Conservation (phyloP, 2,888 invertebrate genomes). For the Linhomoeus sp. region DNA sequence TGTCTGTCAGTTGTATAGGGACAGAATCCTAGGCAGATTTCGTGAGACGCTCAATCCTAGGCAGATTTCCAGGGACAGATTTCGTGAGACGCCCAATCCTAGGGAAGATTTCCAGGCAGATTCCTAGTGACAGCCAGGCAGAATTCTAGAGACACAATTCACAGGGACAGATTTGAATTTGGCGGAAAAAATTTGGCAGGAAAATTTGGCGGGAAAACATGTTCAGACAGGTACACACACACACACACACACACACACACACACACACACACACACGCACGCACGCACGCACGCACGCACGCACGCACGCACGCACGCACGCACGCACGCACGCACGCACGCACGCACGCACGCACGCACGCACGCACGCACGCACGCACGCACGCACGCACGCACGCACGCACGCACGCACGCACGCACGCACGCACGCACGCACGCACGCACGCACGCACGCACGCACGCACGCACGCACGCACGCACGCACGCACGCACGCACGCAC, state of each 20-base stretch:
- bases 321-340: slow-evolving; percentile 2
- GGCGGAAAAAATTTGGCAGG: too few relatives aligned
- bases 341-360: slow-evolving; percentile 2
- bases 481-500: slow-evolving; percentile 3
- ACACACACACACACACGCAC: slow-evolving; percentile 4
- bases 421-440: slow-evolving; percentile 4
- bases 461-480: slow-evolving; percentile 4
- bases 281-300: slow-evolving; percentile 2
- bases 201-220: too few relatives aligned
- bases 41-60: too few relatives aligned
- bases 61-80: too few relatives aligned
- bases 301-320: slow-evolving; percentile 2
- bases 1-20: too few relatives aligned
- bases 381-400: slow-evolving; percentile 2
- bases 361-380: slow-evolving; percentile 2
- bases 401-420: slow-evolving; percentile 4
- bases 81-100: too few relatives aligned
- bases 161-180: too few relatives aligned
- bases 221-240: too few relatives aligned
- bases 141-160: too few relatives aligned
- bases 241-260: slow-evolving; percentile 4
- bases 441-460: slow-evolving; percentile 4
- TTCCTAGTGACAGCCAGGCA: too few relatives aligned
- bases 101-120: too few relatives aligned
- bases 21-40: too few relatives aligned